Evolutionary conservation across 2,888 invertebrate species (phyloP).

Genomic region (Trissoscelio sp.): DNA sequence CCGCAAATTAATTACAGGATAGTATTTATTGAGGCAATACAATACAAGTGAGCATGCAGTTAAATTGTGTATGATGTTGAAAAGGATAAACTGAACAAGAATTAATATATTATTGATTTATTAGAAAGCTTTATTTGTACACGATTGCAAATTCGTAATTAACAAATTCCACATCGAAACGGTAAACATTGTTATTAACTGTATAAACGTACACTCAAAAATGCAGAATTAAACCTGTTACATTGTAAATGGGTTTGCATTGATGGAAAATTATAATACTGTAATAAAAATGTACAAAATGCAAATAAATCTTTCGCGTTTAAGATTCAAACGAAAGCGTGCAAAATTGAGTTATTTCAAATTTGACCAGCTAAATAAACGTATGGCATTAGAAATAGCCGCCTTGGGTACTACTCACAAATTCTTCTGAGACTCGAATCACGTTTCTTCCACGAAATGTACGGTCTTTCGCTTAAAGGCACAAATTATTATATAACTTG

Average conservation of each 20-base stretch:
- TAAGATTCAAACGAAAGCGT: neutral
- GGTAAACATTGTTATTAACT: neutral
- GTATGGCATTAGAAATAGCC: slow-evolving; percentile 71
- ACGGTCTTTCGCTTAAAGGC: slow-evolving; percentile 60
- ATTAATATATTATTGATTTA: neutral
- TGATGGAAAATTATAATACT: too few species aligned
- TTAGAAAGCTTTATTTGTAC: neutral
- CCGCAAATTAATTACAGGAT: neutral
- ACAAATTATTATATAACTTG: slow-evolving; percentile 72
- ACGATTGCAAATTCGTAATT: neutral
- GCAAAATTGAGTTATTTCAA: slow-evolving; percentile 39
- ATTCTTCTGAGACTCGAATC: slow-evolving; percentile 55
- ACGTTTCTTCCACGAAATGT: slow-evolving; percentile 64
- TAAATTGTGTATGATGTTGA: neutral
- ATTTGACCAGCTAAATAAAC: slow-evolving; percentile 68
- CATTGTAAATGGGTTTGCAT: too few species aligned
- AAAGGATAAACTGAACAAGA: neutral
- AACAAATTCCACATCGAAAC: neutral
- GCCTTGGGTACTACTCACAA: slow-evolving; percentile 70
- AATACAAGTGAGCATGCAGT: neutral
- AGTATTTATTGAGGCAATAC: neutral
- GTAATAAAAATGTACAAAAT: neutral
- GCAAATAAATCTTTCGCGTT: neutral
- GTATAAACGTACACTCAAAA: neutral
- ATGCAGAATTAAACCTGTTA: too few species aligned